Base-by-base conservation (phyloP, 2,888 invertebrate species). In the Antitype chi region DNA sequence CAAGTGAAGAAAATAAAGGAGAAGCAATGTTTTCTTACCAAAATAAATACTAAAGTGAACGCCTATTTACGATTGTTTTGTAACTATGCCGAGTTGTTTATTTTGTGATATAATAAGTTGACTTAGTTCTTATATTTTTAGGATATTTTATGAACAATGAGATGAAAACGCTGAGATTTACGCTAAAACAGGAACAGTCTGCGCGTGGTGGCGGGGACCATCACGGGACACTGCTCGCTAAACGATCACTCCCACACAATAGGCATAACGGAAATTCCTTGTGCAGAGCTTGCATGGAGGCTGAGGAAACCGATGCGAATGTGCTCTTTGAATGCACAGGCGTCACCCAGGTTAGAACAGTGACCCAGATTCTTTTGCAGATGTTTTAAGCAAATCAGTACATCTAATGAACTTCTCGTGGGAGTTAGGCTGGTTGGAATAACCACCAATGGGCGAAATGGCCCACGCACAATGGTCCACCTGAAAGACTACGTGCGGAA, bases 41-140 rank as follows among this genome's bases (percentile, higher is more conserved):
- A 70, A 70, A 63, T 47, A 66, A 32, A 55, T 15, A 81, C n/a
- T 20, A 25, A 67, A 8, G 15, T 25, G 15, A 20, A 69, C 17
- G 13, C 66, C n/a, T 82, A 52, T 76, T 75, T 70, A 81, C 69
- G 64, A 55, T 75, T 66, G 52, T 49, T 70, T 70, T 70, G 52
- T 67, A 68, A 66, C 67, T 55, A 55, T 17, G 23, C 15, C n/a
- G 28, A 52, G 7, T 52, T 76, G 52, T 82, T 76, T 76, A 43
- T 70, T 66, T 53, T 76, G 55, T 43, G 64, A 81, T 43, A 52
- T n/a, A 15, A 66, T 60, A 70, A 55, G 47, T 69, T 49, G 28
- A 74, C 23, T 63, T 55, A 32, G 23, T 52, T 74, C 8, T 63
- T 66, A 47, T 32, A 49, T 70, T 82, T 53, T 53, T 49, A 20